Base-by-base conservation (phyloP, 2,113 vertebrate genomes). In the Pomatostomus ruficeps region DNA sequence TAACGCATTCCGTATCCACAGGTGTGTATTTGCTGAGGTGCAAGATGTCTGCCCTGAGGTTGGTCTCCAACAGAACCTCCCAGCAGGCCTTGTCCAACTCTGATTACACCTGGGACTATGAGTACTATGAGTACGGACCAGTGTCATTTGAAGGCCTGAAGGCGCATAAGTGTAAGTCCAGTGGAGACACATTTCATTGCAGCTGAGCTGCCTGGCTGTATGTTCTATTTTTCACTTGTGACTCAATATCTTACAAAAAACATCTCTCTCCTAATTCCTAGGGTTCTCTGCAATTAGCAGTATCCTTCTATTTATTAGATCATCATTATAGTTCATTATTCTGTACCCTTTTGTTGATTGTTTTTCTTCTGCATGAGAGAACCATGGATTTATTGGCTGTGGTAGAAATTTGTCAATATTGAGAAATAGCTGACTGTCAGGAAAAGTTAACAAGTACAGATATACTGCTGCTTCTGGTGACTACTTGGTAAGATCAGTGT, bases 111-210 rank as follows among this genome's bases (percentile, higher is more conserved):
- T 99, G 99, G 99, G 98, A 99, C 88, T 99, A 99, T 4, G 99
- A 99, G 85, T 99, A 99, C 96, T 99, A 99, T 19, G 99, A 99
- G 82, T 99, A 99, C 0, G 99, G 98, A 91, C 99, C 99, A 0
- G 98, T 99, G 96, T 99, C 99, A 2, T 99, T 99, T 91, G 99
- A 99, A 96, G 99, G 99, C 84, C 97, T 99, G 81, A 99, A 98
- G 85, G 99, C 98, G 94, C 98, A 99, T 90, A 99, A 99, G 98
- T 99, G 99, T 99, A 98, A 99, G 99, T 95, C 80, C 61, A 73
- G 38, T 23, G 28, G 35, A 63, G 38, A 25, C 25, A 12, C 7
- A 25, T 17, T 28, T 8, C 10, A 14, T 9, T 75, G 51, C 80
- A 59, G 36, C 38, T 36, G 48, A 78, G 15, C 40, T 89, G 75